Evolutionary conservation across 92 coral and sea anemone genomes (phyloP).

Genomic region (Montipora capitata): DNA sequence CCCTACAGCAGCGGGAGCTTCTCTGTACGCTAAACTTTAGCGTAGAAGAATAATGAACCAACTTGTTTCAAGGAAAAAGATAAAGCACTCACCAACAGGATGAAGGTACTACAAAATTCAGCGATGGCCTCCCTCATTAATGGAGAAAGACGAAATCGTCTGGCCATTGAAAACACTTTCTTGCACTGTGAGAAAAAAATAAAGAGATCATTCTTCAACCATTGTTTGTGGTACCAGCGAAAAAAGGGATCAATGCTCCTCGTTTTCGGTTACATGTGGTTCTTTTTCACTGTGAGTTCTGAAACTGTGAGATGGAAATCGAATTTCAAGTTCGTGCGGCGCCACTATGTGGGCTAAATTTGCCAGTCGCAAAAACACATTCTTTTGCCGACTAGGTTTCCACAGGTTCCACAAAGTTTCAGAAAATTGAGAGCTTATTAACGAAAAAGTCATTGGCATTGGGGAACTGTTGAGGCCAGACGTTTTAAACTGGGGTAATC

Average conservation of each 20-base stretch:
- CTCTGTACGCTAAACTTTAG: no score
- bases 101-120: conserved; percentile 85
- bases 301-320: background rate
- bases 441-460: no score
- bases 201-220: no score
- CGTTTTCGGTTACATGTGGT: background rate
- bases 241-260: background rate
- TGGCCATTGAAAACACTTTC: conserved; percentile 7
- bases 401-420: no score
- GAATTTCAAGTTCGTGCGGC: no score
- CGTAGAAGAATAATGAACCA: background rate
- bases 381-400: no score
- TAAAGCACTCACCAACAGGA: conserved; percentile 76
- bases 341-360: no score
- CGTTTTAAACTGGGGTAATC: background rate
- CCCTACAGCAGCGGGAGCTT: background rate
- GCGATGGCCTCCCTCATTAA: conserved; percentile 83
- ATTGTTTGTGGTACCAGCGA: background rate
- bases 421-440: no score
- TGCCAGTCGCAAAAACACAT: no score
- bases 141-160: conserved; percentile 63
- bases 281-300: background rate
- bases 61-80: background rate
- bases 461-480: no score
- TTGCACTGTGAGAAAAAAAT: background rate